These are phyloP conservation scores for Mongoloraphidia duomilia DNA, from an alignment of 2,888 invertebrate genomes.

Conservation along the genomic window DNA sequence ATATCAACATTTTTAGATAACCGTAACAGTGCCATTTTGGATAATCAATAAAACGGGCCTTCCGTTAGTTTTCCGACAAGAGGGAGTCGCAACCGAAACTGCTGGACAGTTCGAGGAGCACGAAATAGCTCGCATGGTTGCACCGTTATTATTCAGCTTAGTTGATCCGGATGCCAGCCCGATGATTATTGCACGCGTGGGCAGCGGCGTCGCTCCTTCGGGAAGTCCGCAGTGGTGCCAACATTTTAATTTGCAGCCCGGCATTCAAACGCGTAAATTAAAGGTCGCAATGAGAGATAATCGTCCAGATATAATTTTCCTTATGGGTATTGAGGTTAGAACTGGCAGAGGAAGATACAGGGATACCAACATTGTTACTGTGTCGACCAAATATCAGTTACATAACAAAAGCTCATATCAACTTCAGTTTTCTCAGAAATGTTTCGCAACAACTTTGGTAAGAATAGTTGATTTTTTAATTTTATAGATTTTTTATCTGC, in stretches of 20 bases:
- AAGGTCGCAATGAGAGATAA: conserved; percentile 43
- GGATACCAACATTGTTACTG: conserved; percentile 80
- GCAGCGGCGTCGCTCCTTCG: conserved; percentile 43
- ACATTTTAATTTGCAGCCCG: conserved; percentile 71
- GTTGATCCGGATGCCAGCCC: conserved; percentile 77
- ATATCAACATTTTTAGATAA: conserved; percentile 35
- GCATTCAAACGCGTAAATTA: conserved; percentile 52
- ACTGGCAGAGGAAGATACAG: conserved; percentile 80
- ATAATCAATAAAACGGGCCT: conserved; percentile 90
- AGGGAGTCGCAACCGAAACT: conserved; percentile 58
- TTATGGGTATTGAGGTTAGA: conserved; percentile 80
- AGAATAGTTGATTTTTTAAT: conserved; percentile 21
- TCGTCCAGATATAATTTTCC: conserved; percentile 57
- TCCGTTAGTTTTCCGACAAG: conserved; percentile 89
- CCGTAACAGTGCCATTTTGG: conserved; percentile 82
- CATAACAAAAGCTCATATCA: conserved; percentile 72
- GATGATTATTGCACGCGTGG: conserved; percentile 62
- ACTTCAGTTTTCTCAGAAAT: conserved; percentile 80
- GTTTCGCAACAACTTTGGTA: conserved; percentile 59
- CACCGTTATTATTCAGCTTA: conserved; percentile 87
- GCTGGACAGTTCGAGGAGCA: conserved; percentile 91
- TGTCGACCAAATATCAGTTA: conserved; percentile 84
- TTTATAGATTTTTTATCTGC: background rate
- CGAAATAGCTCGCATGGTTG: conserved; percentile 83
- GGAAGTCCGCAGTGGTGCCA: conserved; percentile 63